Evolutionary conservation across 2,113 vertebrate genomes (phyloP).

Genomic region (Daboia siamensis): DNA sequence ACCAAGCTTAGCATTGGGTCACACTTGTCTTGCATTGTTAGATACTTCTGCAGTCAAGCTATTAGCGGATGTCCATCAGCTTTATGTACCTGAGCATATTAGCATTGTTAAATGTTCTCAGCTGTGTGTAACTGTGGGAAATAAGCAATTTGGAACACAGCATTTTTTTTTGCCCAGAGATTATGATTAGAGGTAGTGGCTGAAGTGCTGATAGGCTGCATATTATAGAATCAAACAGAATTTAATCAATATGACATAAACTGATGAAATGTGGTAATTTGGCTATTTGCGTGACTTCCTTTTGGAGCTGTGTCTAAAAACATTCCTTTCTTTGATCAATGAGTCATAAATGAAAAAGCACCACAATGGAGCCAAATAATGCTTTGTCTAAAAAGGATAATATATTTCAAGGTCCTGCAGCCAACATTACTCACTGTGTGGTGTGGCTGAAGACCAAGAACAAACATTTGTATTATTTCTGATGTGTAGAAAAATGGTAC

Average conservation of each 20-base stretch:
- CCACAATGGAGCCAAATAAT: slow-evolving; percentile 35
- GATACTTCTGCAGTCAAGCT: slow-evolving; percentile 25
- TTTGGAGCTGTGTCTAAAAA: slow-evolving; percentile 45
- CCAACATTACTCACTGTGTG: slow-evolving; percentile 16
- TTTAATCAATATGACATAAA: slow-evolving; percentile 24
- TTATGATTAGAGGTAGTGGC: slow-evolving; percentile 21
- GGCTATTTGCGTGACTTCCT: slow-evolving; percentile 32
- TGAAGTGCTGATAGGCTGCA: slow-evolving; percentile 37
- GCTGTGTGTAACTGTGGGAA: slow-evolving; percentile 47
- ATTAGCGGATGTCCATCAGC: slow-evolving; percentile 22
- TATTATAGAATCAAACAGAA: slow-evolving; percentile 48
- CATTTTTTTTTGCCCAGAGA: slow-evolving; percentile 38
- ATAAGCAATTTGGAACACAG: slow-evolving; percentile 31
- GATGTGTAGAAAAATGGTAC: not conserved
- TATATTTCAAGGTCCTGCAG: not conserved
- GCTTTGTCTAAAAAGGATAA: slow-evolving; percentile 43
- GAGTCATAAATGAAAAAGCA: slow-evolving; percentile 57
- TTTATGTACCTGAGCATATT: slow-evolving; percentile 10
- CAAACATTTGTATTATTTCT: slow-evolving; percentile 44
- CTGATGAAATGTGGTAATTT: slow-evolving; percentile 50
- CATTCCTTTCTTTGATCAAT: slow-evolving; percentile 61
- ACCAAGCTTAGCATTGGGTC: rapidly evolving
- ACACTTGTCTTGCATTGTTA: slow-evolving; percentile 8
- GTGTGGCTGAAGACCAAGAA: slow-evolving; percentile 52
- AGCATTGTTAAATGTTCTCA: slow-evolving; percentile 51